Conservation (phyloP, 2,797 vertebrate species). For the Hapalemur alaotrensis region DNA sequence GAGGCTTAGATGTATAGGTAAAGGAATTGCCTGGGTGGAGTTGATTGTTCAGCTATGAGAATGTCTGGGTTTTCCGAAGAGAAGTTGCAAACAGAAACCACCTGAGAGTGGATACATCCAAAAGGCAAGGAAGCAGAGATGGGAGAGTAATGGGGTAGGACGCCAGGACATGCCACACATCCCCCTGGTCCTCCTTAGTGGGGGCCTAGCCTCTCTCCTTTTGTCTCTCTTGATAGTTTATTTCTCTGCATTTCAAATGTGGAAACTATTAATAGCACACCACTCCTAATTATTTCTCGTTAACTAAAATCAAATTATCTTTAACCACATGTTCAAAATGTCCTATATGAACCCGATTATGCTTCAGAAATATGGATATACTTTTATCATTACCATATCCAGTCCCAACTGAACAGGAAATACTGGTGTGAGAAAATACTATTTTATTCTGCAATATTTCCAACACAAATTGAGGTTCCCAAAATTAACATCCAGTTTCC, state of each 20-base stretch:
- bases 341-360: neutral
- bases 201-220: neutral
- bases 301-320: constrained; percentile 7
- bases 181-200: fast-evolving
- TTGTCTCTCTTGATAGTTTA: neutral
- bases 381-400: neutral
- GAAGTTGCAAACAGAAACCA: neutral
- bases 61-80: neutral
- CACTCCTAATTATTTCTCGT: neutral
- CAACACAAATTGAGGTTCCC: neutral
- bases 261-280: neutral
- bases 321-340: neutral
- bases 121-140: neutral
- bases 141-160: neutral
- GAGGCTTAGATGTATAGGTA: neutral
- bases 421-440: neutral
- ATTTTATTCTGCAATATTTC: neutral
- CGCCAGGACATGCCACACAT: neutral
- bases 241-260: neutral
- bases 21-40: neutral
- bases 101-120: neutral
- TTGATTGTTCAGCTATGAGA: neutral
- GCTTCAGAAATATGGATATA: neutral
- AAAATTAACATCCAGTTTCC: neutral
- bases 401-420: constrained; percentile 28